Evolutionary conservation across 2,797 vertebrate species (phyloP), one percentile per base, ranked within the genome.

Genomic region (Fistularia tabacaria): DNA sequence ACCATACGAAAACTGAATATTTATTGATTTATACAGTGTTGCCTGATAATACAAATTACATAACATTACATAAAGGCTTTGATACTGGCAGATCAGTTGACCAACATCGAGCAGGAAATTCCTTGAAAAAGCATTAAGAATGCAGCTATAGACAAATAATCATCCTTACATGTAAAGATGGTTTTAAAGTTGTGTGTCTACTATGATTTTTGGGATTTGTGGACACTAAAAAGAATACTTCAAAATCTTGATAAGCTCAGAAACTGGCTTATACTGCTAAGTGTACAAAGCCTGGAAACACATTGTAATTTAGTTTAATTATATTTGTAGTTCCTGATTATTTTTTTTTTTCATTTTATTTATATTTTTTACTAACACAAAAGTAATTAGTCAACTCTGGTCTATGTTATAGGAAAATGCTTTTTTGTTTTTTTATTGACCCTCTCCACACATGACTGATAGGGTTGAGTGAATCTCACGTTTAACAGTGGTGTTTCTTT

Each of bases 401-500:
- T 68, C 77, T 76, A 79, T 79, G 65, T 84, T 80, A 73, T 71
- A 69, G 73, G 83, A 73, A 72, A 82, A 79, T 81, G 74, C 69
- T 71, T 66, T 73, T 83, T 66, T 11, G 38, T 8, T 45, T 11
- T 50, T 65, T 49, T 57, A 73, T 77, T 85, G 81, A 85, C 79
- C 83, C 82, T 87, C 79, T 95, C 94, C 94, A 94, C 92, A 94
- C 92, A 90, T 94, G 92, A 93, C 93, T 92, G 90, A 93, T 90
- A 91, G 80, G 83, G 84, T 77, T 81, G 73, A 86, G 93, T 94
- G 91, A 93, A 93, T 94, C 92, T 94, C 91, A 92, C 91, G 91
- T 95, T 98, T 99, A 98, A 98, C 93, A 92, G 95, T 98, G 94
- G 94, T 97, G 93, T 97, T 97, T 97, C 94, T 97, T 97, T 97